Evolutionary conservation across 1,140 invertebrate genomes (phyloP).

Genomic region (Acromyrmex charruanus): DNA sequence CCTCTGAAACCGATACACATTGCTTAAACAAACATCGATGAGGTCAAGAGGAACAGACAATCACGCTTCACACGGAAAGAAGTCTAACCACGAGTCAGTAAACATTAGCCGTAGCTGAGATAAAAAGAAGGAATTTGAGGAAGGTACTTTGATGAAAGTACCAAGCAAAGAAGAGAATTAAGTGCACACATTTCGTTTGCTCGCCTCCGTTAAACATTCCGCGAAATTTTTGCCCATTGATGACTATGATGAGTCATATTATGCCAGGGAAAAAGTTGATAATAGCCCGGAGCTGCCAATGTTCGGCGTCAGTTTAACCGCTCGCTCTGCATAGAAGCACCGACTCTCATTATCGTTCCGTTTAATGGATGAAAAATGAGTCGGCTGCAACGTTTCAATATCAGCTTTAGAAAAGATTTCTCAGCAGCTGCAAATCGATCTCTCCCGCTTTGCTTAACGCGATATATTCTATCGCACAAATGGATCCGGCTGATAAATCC

Average conservation of each 20-base stretch:
- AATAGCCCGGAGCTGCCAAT: conserved; percentile 18
- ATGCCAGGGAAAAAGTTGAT: neutral
- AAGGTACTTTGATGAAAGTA: conserved; percentile 13
- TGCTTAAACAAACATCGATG: conserved; percentile 30
- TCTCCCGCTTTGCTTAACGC: neutral
- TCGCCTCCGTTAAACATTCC: conserved; percentile 22
- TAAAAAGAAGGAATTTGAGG: conserved; percentile 13
- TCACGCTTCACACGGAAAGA: neutral
- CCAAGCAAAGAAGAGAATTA: conserved; percentile 25
- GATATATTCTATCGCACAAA: neutral
- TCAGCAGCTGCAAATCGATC: neutral
- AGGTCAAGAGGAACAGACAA: neutral
- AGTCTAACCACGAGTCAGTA: conserved; percentile 6
- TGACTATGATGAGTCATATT: conserved; percentile 10
- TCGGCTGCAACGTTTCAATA: neutral
- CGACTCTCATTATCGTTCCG: conserved; percentile 10
- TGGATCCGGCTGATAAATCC: conserved; percentile 32
- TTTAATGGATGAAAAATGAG: conserved; percentile 25
- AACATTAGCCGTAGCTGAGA: conserved; percentile 3
- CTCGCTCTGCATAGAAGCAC: neutral
- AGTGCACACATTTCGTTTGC: conserved; percentile 24
- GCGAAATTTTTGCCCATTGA: conserved; percentile 7
- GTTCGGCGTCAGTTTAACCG: neutral
- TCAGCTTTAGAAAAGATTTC: neutral
- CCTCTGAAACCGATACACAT: neutral